Conservation (phyloP, 2,797 vertebrate genomes). For the Pseudopleuronectes americanus region DNA sequence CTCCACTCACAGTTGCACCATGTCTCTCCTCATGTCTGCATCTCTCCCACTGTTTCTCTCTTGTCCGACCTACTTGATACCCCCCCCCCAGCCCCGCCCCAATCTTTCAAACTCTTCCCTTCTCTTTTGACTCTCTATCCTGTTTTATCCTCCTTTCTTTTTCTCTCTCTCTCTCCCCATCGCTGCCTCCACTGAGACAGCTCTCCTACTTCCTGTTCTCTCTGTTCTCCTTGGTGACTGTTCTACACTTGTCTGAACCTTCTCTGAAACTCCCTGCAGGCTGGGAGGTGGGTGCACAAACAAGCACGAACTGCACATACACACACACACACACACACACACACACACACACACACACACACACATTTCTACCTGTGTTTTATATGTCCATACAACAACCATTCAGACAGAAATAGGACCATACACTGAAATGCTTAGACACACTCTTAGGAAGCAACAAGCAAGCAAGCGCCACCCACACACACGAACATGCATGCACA, state of each 20-base stretch:
- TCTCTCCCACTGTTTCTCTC: slow-evolving; percentile 27
- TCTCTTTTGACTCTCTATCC: slow-evolving; percentile 18
- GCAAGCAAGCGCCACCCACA: not conserved
- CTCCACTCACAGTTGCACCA: not conserved
- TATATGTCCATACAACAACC: not conserved
- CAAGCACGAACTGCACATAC: not conserved
- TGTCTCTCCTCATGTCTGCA: slow-evolving; percentile 19
- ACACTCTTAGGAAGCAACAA: not conserved
- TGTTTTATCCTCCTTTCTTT: slow-evolving; percentile 4
- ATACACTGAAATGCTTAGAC: not conserved
- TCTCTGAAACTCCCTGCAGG: slow-evolving; percentile 53
- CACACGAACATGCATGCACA: not conserved
- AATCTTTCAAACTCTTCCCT: slow-evolving; percentile 18
- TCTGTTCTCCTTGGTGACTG: slow-evolving; percentile 42
- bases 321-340: slow-evolving; percentile 7
- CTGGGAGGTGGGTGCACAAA: slow-evolving; percentile 24
- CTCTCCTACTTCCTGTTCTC: slow-evolving; percentile 28
- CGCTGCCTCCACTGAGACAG: slow-evolving; percentile 28
- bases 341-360: not conserved
- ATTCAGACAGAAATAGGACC: not conserved
- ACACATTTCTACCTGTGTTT: slow-evolving; percentile 5
- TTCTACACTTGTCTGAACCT: slow-evolving; percentile 45
- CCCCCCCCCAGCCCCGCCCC: not conserved
- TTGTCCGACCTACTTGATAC: slow-evolving; percentile 37
- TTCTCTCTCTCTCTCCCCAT: not conserved